Percentiles rank a stretch among this genome's conserved stretches.
Evolutionary conservation across 2,888 invertebrate genomes (phyloP).

Genomic region (Coleophora flavipennella): DNA sequence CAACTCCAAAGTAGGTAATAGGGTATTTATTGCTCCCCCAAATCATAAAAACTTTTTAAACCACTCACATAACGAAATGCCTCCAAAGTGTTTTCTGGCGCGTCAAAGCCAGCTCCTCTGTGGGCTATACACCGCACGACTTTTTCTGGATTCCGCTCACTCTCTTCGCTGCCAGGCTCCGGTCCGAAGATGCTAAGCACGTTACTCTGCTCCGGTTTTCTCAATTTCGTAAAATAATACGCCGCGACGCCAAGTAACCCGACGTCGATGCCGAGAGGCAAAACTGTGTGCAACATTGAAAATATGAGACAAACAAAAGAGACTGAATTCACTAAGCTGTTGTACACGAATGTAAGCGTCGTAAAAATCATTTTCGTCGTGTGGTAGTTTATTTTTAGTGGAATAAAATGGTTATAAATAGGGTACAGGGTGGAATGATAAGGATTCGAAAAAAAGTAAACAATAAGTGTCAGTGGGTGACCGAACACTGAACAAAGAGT

Average conservation of each 20-base stretch:
- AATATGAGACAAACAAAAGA: constrained; percentile 34
- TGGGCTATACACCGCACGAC: constrained; percentile 79
- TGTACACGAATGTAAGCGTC: constrained; percentile 31
- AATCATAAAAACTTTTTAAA: no score
- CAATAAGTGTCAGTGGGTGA: neutral
- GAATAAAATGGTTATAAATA: constrained; percentile 16
- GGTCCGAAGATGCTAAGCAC: constrained; percentile 69
- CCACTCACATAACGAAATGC: constrained; percentile 78
- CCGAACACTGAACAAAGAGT: no score
- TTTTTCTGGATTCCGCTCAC: constrained; percentile 48
- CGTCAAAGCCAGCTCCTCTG: constrained; percentile 82
- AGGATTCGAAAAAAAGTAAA: constrained; percentile 44
- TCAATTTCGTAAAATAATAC: constrained; percentile 47
- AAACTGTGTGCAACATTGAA: constrained; percentile 45
- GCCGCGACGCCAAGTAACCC: constrained; percentile 44
- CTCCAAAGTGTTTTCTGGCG: constrained; percentile 84
- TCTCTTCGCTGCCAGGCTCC: constrained; percentile 53
- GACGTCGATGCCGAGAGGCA: constrained; percentile 54
- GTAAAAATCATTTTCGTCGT: constrained; percentile 46
- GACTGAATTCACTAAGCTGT: constrained; percentile 33
- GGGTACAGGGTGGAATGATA: constrained; percentile 24
- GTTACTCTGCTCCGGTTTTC: constrained; percentile 46
- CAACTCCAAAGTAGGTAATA: no score
- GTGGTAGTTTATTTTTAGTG: constrained; percentile 35
- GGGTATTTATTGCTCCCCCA: no score